Conservation (phyloP, 2,797 vertebrate genomes). For the Neosilurus mollespiculum region DNA sequence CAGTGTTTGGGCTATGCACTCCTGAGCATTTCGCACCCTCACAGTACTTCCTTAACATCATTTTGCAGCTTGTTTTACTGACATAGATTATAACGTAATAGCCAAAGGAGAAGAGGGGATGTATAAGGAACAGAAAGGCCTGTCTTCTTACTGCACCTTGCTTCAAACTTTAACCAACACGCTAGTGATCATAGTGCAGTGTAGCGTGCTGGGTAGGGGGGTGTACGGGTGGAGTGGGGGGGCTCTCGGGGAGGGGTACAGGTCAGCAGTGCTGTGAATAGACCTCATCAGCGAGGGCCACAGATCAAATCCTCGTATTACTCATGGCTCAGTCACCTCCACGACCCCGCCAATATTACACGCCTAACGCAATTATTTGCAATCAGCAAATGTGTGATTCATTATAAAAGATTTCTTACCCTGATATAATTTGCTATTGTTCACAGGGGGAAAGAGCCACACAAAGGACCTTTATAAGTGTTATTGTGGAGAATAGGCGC, state of each 20-base stretch:
- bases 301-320: conserved; percentile 89
- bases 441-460: conserved; percentile 76
- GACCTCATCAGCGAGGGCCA: conserved; percentile 94
- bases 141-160: conserved; percentile 66
- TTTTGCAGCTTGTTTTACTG: neutral
- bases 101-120: conserved; percentile 11
- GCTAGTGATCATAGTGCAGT: conserved; percentile 82
- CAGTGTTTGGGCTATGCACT: neutral
- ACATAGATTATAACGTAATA: neutral
- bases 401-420: conserved; percentile 82
- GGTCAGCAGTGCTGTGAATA: conserved; percentile 91
- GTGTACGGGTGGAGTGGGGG: conserved; percentile 79
- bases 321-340: conserved; percentile 88
- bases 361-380: conserved; percentile 95
- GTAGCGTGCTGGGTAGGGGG: conserved; percentile 74
- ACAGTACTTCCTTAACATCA: neutral
- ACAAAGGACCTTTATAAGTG: conserved; percentile 73
- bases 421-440: conserved; percentile 89
- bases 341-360: conserved; percentile 85
- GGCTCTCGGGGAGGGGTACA: conserved; percentile 76
- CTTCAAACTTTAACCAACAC: conserved; percentile 79
- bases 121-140: conserved; percentile 46
- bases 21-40: neutral
- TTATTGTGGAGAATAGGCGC: conserved; percentile 66
- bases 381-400: conserved; percentile 97